These are phyloP conservation scores for Oncorhynchus kisutch DNA, from an alignment of 2,113 vertebrate species.

Conservation along the genomic window DNA sequence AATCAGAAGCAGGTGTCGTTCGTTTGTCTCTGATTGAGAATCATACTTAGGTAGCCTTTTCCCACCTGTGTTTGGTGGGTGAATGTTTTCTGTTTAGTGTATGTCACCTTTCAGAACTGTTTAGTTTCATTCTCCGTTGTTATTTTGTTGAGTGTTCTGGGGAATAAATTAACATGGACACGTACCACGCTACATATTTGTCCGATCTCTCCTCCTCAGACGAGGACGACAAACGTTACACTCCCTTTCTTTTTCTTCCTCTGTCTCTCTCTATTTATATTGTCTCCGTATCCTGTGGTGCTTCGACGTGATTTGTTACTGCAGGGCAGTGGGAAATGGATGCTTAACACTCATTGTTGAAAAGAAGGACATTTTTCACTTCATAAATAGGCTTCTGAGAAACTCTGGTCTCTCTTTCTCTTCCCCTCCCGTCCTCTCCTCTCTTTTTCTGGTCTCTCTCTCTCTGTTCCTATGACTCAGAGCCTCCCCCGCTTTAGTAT, in stretches of 20 bases:
- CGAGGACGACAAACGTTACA: too few relatives aligned
- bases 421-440: background rate
- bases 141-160: too few relatives aligned
- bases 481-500: background rate
- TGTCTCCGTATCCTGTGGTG: background rate
- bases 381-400: background rate
- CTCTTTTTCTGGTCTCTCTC: background rate
- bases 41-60: too few relatives aligned
- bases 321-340: background rate
- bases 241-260: background rate
- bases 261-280: conserved; percentile 1
- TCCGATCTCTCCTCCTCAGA: too few relatives aligned
- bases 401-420: background rate
- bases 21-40: too few relatives aligned
- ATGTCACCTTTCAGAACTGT: too few relatives aligned
- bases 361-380: background rate
- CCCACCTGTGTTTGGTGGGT: too few relatives aligned
- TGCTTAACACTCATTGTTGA: background rate
- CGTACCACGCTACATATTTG: too few relatives aligned
- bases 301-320: background rate
- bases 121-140: too few relatives aligned
- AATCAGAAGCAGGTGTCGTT: too few relatives aligned
- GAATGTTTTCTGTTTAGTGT: too few relatives aligned
- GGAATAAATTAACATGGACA: too few relatives aligned
- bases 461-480: background rate